Evolutionary conservation across 2,888 invertebrate species (phyloP).

Genomic region (Tenodera sinensis): DNA sequence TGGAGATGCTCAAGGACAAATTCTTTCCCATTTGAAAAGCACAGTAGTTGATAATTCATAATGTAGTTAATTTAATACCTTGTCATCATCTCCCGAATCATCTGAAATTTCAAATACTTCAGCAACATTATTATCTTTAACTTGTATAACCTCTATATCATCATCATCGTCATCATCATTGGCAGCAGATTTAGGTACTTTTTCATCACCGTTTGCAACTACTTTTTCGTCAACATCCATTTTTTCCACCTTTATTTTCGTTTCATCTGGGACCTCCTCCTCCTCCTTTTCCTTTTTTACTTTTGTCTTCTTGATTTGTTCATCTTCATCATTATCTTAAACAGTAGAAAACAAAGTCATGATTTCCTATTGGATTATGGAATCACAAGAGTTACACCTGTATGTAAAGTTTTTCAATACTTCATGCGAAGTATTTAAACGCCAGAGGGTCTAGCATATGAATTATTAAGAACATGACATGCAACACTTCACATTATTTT

Average conservation of each 20-base stretch:
- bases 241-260: background rate
- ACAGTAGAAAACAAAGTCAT: background rate
- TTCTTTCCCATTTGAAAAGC: too few species aligned
- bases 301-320: background rate
- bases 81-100: background rate
- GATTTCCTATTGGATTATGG: background rate
- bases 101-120: background rate
- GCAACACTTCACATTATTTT: too few species aligned
- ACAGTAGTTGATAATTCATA: too few species aligned
- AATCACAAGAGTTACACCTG: too few species aligned
- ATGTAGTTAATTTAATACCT: background rate
- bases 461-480: too few species aligned
- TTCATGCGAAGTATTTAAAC: too few species aligned
- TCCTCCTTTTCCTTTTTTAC: background rate
- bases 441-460: too few species aligned
- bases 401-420: too few species aligned
- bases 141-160: background rate
- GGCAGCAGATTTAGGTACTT: background rate
- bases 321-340: background rate
- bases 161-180: conserved; percentile 7
- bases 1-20: too few species aligned
- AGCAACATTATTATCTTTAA: background rate
- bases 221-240: background rate
- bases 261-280: background rate
- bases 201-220: background rate